These are phyloP conservation scores for Mobula birostris DNA, from an alignment of 2,113 vertebrate genomes.

Conservation along the genomic window DNA sequence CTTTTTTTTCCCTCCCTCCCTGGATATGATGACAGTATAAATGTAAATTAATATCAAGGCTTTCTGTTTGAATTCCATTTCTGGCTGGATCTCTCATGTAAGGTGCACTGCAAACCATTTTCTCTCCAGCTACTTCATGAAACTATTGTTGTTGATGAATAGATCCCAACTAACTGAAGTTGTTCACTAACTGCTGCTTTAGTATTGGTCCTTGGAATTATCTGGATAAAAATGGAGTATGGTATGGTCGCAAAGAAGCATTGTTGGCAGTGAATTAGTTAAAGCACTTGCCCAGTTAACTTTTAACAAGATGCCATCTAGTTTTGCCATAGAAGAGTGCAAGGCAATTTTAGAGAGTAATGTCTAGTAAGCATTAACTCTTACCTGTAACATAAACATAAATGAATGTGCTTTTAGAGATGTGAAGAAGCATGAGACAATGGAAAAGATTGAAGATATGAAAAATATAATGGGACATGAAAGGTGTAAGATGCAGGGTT, in stretches of 20 bases:
- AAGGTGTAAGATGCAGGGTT: neutral
- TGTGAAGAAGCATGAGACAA: neutral
- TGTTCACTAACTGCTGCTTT: neutral
- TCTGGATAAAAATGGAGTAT: neutral
- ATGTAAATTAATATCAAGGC: neutral
- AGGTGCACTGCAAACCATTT: neutral
- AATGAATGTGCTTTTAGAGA: neutral
- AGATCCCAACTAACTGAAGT: neutral
- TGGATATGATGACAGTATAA: neutral
- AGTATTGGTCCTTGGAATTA: neutral
- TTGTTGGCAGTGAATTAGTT: neutral
- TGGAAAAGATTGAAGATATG: neutral
- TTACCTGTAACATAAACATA: neutral
- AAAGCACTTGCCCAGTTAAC: neutral
- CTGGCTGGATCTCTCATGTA: neutral
- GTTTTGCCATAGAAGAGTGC: neutral
- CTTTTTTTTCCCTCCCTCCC: too few relatives aligned
- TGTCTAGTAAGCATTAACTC: neutral
- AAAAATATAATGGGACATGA: neutral
- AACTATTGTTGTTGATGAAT: neutral
- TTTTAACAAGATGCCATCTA: neutral
- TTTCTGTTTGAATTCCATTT: neutral
- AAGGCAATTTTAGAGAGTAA: neutral
- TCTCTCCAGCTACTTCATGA: neutral
- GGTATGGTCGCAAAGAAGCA: neutral